Conservation (phyloP, 2,113 vertebrate genomes). For the Euleptes europaea region DNA sequence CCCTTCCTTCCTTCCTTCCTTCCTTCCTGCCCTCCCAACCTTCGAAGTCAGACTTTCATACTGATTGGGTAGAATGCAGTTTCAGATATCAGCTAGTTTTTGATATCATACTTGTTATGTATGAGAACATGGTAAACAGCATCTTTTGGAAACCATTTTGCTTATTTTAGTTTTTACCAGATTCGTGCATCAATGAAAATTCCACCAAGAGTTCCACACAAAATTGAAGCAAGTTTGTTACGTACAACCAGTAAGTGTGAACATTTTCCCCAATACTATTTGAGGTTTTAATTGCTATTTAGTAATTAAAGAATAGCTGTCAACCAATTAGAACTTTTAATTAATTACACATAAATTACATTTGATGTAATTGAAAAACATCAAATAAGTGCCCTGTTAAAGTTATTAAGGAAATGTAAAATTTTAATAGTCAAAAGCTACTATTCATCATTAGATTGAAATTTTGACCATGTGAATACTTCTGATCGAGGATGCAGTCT, state of each 20-base stretch:
- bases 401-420: neutral
- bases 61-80: neutral
- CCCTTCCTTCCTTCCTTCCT: too few relatives aligned
- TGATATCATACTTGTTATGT: neutral
- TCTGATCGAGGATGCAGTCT: neutral
- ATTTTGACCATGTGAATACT: neutral
- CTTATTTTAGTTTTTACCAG: conserved; percentile 91
- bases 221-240: conserved; percentile 92
- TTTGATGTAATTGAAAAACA: neutral
- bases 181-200: conserved; percentile 92
- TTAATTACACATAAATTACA: neutral
- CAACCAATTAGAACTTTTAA: neutral
- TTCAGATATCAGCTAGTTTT: neutral
- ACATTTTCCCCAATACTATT: neutral
- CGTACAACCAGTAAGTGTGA: conserved; percentile 83
- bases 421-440: neutral
- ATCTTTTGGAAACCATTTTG: conserved; percentile 46
- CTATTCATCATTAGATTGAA: neutral
- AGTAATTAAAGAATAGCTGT: neutral
- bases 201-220: conserved; percentile 92
- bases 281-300: neutral
- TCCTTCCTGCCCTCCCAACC: too few relatives aligned
- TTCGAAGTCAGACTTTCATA: neutral
- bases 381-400: neutral
- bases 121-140: neutral